Evolutionary conservation across 2,888 invertebrate species (phyloP).

Genomic region (Pseudolycoriella hygida): DNA sequence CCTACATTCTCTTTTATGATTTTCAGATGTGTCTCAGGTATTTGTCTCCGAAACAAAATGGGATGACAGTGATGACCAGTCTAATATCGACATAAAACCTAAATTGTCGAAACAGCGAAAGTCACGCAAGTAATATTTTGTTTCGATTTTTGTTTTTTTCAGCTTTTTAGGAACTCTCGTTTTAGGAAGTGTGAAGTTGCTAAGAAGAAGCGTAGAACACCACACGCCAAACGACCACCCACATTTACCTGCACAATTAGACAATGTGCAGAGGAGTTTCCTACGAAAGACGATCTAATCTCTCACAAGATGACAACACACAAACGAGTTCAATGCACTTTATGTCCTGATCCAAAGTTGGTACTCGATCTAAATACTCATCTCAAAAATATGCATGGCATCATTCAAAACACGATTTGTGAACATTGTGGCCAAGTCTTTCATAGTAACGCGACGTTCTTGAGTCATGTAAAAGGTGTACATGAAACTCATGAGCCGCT

Average conservation of each 20-base stretch:
- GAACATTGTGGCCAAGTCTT: constrained; percentile 3
- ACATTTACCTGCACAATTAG: constrained; percentile 1
- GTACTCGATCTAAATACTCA: constrained; percentile 5
- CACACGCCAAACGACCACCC: too few relatives aligned
- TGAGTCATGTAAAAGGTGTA: background rate
- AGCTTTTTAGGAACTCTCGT: too few relatives aligned
- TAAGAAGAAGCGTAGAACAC: too few relatives aligned
- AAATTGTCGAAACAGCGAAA: too few relatives aligned
- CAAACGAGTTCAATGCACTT: constrained; percentile 2
- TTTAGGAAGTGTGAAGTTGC: too few relatives aligned
- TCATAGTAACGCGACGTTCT: background rate
- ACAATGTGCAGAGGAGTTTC: constrained; percentile 3
- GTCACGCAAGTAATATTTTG: too few relatives aligned
- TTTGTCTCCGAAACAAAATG: too few relatives aligned
- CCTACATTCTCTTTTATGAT: too few relatives aligned
- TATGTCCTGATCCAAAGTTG: constrained; percentile 3
- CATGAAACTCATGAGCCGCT: constrained; percentile 1
- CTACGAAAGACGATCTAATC: background rate
- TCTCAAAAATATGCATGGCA: constrained; percentile 1
- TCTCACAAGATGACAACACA: background rate
- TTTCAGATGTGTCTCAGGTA: too few relatives aligned
- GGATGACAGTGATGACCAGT: too few relatives aligned
- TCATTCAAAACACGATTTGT: constrained; percentile 3
- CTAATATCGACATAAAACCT: too few relatives aligned
- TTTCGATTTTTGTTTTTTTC: too few relatives aligned